Percentiles rank a stretch among this genome's conserved stretches.
phyloP scores from a whole-genome alignment of 2,113 vertebrate genomes.

The Xerus inauris region DNA sequence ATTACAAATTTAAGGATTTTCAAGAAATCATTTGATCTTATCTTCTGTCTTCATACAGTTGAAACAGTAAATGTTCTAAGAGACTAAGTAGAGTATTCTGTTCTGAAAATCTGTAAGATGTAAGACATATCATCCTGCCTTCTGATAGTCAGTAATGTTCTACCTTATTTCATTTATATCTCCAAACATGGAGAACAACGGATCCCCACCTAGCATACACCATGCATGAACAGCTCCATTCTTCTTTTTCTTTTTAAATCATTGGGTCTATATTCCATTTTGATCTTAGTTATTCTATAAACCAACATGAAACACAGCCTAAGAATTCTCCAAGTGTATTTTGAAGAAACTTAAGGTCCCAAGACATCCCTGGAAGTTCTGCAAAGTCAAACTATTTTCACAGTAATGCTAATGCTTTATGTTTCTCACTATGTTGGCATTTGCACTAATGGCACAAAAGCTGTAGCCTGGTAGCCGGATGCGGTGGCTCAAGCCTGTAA shows the following conservation, averaged over 20 bases:
- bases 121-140: background rate
- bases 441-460: background rate
- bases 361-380: background rate
- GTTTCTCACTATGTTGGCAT: background rate
- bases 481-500: too few relatives aligned
- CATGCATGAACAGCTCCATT: background rate
- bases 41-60: background rate
- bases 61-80: background rate
- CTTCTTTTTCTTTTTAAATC: background rate
- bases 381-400: background rate
- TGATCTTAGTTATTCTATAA: background rate
- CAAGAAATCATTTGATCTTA: slow-evolving; percentile 9
- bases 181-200: background rate
- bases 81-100: background rate
- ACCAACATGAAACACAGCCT: background rate
- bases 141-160: background rate
- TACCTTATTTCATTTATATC: background rate
- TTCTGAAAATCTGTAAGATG: background rate
- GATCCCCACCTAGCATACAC: background rate
- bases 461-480: background rate
- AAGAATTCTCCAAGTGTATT: background rate
- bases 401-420: background rate
- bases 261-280: background rate
- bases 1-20: background rate
- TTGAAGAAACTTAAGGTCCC: background rate